These are phyloP conservation scores for Ochotona princeps DNA, from an alignment of 2,113 vertebrate genomes.

Conservation along the genomic window DNA sequence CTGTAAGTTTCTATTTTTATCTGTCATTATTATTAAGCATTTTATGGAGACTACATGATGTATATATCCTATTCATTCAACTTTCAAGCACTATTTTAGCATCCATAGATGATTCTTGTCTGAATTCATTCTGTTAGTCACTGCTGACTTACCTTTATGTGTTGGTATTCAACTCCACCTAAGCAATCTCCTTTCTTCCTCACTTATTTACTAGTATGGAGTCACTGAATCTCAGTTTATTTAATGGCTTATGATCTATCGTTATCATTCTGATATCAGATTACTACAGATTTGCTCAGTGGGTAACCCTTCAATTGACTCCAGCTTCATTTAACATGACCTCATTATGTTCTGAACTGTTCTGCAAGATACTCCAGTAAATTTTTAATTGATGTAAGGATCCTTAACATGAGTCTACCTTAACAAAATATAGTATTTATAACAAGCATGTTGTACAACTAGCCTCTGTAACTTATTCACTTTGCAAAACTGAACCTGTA, in stretches of 20 bases:
- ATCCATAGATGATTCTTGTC: not conserved
- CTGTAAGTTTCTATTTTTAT: constrained; percentile 31
- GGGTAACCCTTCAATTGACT: not conserved
- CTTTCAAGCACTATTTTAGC: not conserved
- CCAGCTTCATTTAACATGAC: not conserved
- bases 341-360: not conserved
- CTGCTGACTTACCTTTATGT: not conserved
- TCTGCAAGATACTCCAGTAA: not conserved
- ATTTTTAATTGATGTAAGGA: not conserved
- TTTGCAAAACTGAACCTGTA: not conserved
- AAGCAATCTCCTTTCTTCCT: constrained; percentile 27
- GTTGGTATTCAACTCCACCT: not conserved
- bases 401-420: not conserved
- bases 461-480: constrained; percentile 1
- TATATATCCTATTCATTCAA: not conserved
- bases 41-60: not conserved
- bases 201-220: not conserved
- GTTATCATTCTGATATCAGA: constrained; percentile 12
- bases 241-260: not conserved
- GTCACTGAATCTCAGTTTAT: not conserved
- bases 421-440: not conserved
- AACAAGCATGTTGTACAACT: not conserved
- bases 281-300: not conserved
- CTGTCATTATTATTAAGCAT: constrained; percentile 18
- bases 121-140: constrained; percentile 12